Percentiles rank a stretch among this genome's conserved stretches.
Conservation (phyloP, 2,797 vertebrate species). For the Scolopax rusticola region DNA sequence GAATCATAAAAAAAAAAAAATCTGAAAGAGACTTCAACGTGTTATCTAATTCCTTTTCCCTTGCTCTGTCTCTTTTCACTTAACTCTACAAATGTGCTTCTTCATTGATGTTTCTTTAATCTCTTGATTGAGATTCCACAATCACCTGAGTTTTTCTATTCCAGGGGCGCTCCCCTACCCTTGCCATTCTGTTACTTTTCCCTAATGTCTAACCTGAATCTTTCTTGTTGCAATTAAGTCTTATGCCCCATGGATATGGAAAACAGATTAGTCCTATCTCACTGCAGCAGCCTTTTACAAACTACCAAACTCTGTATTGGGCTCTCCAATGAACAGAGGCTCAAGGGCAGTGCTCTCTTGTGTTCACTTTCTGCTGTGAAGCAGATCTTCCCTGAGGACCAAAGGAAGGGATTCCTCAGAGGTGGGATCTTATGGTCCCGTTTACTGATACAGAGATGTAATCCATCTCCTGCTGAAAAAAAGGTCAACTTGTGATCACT, state of each 20-base stretch:
- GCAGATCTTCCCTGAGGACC: neutral
- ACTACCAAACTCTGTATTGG: neutral
- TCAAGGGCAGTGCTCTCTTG: neutral
- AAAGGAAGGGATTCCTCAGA: neutral
- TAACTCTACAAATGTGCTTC: neutral
- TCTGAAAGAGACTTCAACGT: conserved; percentile 1
- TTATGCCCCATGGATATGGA: neutral
- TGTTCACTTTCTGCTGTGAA: neutral
- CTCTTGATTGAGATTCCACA: neutral
- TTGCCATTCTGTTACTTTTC: neutral
- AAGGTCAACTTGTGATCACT: neutral
- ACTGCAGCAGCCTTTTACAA: neutral
- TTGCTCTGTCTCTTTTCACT: neutral
- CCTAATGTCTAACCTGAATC: neutral
- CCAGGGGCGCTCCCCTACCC: neutral
- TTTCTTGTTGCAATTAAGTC: neutral
- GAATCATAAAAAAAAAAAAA: conserved; percentile 5
- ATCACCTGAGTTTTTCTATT: neutral
- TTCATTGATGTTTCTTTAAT: conserved; percentile 23
- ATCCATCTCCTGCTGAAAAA: neutral
- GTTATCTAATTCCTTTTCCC: neutral
- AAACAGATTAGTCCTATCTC: neutral
- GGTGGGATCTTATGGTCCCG: neutral
- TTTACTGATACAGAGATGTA: neutral
- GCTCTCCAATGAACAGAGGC: neutral